Base-by-base conservation (phyloP, 2,888 invertebrate species). In the Sclerodermus sp. region DNA sequence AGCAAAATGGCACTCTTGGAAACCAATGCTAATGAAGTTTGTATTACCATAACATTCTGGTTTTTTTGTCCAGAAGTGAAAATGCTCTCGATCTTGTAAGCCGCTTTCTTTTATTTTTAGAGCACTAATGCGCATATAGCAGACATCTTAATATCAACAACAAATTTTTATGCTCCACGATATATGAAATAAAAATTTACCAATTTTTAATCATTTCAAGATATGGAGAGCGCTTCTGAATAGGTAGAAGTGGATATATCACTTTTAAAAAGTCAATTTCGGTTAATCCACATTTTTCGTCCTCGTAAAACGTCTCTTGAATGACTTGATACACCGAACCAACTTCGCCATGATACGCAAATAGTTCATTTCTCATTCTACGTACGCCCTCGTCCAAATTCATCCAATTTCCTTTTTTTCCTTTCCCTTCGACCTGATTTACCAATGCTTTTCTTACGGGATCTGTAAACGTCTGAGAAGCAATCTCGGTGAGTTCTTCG, bases 281-380 rank as follows among this genome's bases (percentile, higher is more conserved):
- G 48, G 84, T 83, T 16, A 89, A 74, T 0, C 85, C 85, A 67
- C 89, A 89, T 70, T 89, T 89, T 72, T 89, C 86, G 12, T 83
- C 83, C 70, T 89, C 89, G 14, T 81, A 78, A 67, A 85, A 89
- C 46, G 83, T 85, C 70, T 86, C 85, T 14, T 84, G 83, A 1
- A 88, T 83, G 23, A 87, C 78, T 68, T 87, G 85, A 69, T 88
- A 88, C 0, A 85, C 85, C 0, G 84, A 82, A 0, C 85, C 84
- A 1, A 82, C 79, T 71, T 88, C 88, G 72, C 85, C 85, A 68
- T 88, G 86, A 60, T 88, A 87, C 1, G 86, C 87, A 64, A 86
- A 87, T 18, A 87, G 76, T 10, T 85, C 86, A 71, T 83, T 79
- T 62, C 81, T 80, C 55, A 88, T 77, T 61, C 76, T 81, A 55